Conservation (phyloP, 2,113 vertebrate genomes). For the Nanger granti region DNA sequence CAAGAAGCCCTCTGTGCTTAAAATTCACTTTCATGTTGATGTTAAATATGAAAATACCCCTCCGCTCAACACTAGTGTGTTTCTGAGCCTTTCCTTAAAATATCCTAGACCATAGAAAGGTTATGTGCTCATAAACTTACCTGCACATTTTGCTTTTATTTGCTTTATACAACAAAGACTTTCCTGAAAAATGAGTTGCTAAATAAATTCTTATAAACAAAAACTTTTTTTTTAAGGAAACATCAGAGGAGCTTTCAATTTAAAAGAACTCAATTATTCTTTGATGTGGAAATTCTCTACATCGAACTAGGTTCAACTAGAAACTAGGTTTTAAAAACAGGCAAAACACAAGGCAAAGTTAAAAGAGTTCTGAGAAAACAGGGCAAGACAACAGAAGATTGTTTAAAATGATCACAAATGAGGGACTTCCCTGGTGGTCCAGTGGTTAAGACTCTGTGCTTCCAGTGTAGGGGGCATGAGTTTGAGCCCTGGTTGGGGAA, state of each 20-base stretch:
- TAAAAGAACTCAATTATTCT: background rate
- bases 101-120: background rate
- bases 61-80: background rate
- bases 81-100: background rate
- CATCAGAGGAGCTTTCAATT: background rate
- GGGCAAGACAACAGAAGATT: background rate
- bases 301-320: background rate
- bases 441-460: background rate
- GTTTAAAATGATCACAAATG: background rate
- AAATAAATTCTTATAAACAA: conserved; percentile 7
- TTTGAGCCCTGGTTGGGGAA: background rate
- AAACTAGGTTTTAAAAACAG: background rate
- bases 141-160: background rate
- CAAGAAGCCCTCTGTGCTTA: background rate
- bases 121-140: background rate
- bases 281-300: background rate
- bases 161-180: background rate
- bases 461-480: background rate
- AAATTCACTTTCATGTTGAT: conserved; percentile 12
- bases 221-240: background rate
- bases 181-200: background rate
- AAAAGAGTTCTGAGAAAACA: background rate
- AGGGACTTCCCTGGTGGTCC: background rate
- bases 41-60: conserved; percentile 1
- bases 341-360: conserved; percentile 32